Base-by-base conservation (phyloP, 2,888 invertebrate species). In the Calameuta idolon region DNA sequence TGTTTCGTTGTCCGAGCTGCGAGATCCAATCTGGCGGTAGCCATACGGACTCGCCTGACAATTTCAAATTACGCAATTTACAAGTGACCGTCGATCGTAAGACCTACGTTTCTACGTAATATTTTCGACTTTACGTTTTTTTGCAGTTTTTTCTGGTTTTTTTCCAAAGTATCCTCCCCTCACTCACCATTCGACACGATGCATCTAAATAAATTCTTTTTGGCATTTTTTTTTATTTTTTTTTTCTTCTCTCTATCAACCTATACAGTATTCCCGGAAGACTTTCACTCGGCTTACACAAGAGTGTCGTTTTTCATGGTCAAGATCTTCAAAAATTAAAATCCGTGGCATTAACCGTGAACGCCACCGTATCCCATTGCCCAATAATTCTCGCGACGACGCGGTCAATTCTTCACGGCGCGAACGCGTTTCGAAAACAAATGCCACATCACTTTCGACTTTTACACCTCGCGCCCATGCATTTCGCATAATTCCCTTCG, bases 1-100 rank as follows among this genome's bases (percentile, higher is more conserved):
- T 71, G 71, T 15, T 71, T 71, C 55, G 55, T 55, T 55, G 55
- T 55, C 71, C 71, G 71, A 71, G 71, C 71, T 34, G 31, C 31
- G 71, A 71, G 71, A 71, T 71, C 31, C 71, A 15, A 71, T 71
- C 71, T 71, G 55, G 23, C 23, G 55, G 55, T 9, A 23, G 9
- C 55, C 55, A 55, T 23, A 55, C 55, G 23, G 1, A 55, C 23
- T 55, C 23, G 23, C 55, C 23, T 23, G 9, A 55, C 9, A 55
- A 55, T 55, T 23, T 55, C 9, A 23, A 55, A 55, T 55, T 55
- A 55, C 55, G 55, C 55, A 55, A 55, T 23, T 55, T 55, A 2
- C 55, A 55, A 55, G 23, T 55, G 23, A 55, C 55, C 9, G 55
- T 55, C 23, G 23, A 55, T 1, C 55, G 55, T 55, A 23, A 55